Percentiles rank a stretch among this genome's conserved stretches.
Evolutionary conservation across 2,888 invertebrate species (phyloP).

Genomic region (Ochropacha duplaris): DNA sequence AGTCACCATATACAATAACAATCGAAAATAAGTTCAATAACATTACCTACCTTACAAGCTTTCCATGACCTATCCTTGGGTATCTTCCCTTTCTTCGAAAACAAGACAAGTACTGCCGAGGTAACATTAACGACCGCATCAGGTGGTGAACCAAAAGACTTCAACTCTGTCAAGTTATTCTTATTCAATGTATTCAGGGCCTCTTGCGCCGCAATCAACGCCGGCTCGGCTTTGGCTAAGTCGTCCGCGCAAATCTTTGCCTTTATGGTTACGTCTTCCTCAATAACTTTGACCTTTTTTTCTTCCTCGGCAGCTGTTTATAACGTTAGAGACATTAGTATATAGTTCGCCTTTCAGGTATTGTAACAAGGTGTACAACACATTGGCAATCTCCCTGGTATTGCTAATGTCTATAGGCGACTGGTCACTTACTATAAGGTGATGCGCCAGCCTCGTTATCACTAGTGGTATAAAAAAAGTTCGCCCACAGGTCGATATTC

Average conservation of each 20-base stretch:
- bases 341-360: too few species aligned
- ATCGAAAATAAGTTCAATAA: not conserved
- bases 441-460: too few species aligned
- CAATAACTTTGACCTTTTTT: constrained; percentile 93
- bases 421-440: too few species aligned
- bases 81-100: constrained; percentile 91
- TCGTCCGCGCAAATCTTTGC: constrained; percentile 94
- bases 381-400: too few species aligned
- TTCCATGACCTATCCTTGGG: constrained; percentile 97
- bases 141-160: constrained; percentile 96
- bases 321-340: not conserved
- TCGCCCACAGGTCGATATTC: too few species aligned
- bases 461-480: too few species aligned
- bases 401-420: too few species aligned
- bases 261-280: constrained; percentile 93
- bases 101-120: constrained; percentile 94
- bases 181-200: constrained; percentile 96
- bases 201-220: constrained; percentile 93
- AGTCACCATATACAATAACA: too few species aligned
- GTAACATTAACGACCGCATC: constrained; percentile 93
- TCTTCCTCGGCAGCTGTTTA: constrained; percentile 90
- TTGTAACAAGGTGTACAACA: too few species aligned
- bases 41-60: constrained; percentile 85
- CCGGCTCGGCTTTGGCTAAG: constrained; percentile 95
- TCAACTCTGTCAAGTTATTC: constrained; percentile 95